Evolutionary conservation across 2,888 invertebrate species (phyloP), one percentile per base, ranked within the genome.

Genomic region (Doris montereyensis): DNA sequence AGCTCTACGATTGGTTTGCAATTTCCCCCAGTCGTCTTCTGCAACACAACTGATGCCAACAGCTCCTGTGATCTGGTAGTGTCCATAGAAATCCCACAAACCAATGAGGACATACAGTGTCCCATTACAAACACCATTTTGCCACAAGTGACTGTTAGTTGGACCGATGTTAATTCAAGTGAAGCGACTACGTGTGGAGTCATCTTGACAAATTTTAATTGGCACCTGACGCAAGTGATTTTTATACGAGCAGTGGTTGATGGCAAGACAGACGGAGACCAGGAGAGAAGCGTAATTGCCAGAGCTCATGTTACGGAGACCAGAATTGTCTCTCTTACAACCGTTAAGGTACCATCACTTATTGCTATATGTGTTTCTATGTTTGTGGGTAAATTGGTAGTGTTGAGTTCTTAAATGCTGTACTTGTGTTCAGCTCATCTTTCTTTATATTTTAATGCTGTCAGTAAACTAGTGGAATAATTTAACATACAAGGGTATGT

Each of bases 11-110:
- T 71, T 86, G 8, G 62, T 74, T 58, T 78, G 83, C 60, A 82
- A 72, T 8, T 84, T 85, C 86, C 86, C 1, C 84, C 85, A 13
- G 74, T 76, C 0, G 77, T 83, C 4, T 79, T 85, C 81, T 86
- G 86, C 78, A 78, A 78, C 58, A 13, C 41, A 62, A 74, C 74
- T n/a, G 35, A 78, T n/a, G 26, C 68, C 1, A 72, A 72, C 35
- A 28, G 52, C 57, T 79, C 74, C 78, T 60, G 32, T 2, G 32
- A 65, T 17, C 41, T 78, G 13, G 30, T 62, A 26, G 5, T 83
- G 52, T 52, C 71, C 52, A 70, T 83, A 34, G 17, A 62, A 17
- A 77, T 81, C 13, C 81, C 76, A 4, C 21, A 68, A 0, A 65
- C 34, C 10, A 65, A 74, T 1, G 2, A 67, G 1, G 81, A 81